A percentile compares a stretch with the other conserved stretches of the same genome.
Conservation (phyloP, 2,888 invertebrate genomes). For the Atrina japonica region DNA sequence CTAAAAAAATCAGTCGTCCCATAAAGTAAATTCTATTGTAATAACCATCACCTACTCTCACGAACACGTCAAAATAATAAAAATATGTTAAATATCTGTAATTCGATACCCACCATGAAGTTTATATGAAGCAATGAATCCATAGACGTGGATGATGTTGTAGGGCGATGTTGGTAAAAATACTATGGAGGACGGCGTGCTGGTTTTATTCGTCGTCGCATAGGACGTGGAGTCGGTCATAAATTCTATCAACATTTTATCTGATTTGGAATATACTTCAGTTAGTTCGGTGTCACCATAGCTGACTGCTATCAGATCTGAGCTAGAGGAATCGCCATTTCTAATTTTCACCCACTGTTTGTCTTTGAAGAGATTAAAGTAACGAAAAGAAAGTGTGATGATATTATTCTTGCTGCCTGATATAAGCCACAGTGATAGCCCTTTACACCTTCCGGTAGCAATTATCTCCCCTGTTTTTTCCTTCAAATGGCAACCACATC, state of each 20-base stretch:
- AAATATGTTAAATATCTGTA: too few species aligned
- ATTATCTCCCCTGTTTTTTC: constrained; percentile 66
- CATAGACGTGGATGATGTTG: constrained; percentile 67
- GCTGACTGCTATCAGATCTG: constrained; percentile 67
- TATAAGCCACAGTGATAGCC: constrained; percentile 70
- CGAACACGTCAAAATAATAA: too few species aligned
- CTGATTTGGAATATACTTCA: constrained; percentile 64
- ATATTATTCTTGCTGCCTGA: constrained; percentile 50
- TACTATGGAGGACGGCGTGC: not conserved
- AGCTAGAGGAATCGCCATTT: constrained; percentile 63
- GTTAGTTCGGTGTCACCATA: constrained; percentile 51
- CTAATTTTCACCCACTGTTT: constrained; percentile 75
- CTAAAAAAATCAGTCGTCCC: too few species aligned
- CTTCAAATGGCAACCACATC: constrained; percentile 65
- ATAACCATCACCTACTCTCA: too few species aligned
- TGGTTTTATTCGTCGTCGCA: constrained; percentile 1
- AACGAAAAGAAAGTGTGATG: constrained; percentile 69
- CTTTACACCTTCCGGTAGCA: constrained; percentile 68
- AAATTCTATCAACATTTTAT: constrained; percentile 72
- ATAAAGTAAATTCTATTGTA: too few species aligned
- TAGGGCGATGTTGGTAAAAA: constrained; percentile 17
- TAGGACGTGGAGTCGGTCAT: constrained; percentile 56
- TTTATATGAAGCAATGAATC: constrained; percentile 67
- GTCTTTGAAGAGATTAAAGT: constrained; percentile 66
- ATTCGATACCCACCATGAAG: constrained; percentile 7